Evolutionary conservation across 2,888 invertebrate species (phyloP).

Genomic region (Proisotoma minuta): DNA sequence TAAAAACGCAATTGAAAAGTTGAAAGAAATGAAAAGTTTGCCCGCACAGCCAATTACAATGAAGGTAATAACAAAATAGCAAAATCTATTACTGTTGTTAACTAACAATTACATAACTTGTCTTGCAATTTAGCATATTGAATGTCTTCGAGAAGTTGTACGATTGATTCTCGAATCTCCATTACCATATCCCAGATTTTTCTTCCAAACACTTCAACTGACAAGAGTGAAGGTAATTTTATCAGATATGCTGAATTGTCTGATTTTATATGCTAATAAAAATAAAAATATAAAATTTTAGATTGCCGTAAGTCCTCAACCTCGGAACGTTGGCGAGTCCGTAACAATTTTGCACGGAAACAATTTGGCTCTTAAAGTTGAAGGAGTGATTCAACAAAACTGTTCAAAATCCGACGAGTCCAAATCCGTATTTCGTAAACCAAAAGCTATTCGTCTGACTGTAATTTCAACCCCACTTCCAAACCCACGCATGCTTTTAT

Average conservation of each 20-base stretch:
- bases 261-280: too few species aligned
- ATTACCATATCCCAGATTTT: conserved; percentile 68
- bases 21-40: conserved; percentile 23
- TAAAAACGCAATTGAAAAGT: conserved; percentile 34
- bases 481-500: conserved; percentile 28
- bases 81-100: not conserved
- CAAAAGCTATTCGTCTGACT: conserved; percentile 45
- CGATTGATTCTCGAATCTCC: conserved; percentile 60
- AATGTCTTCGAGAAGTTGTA: conserved; percentile 51
- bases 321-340: conserved; percentile 72
- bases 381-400: conserved; percentile 76
- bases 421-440: conserved; percentile 34
- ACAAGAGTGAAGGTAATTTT: conserved; percentile 65
- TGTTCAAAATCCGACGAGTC: conserved; percentile 21
- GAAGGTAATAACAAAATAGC: conserved; percentile 50
- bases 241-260: not conserved
- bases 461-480: conserved; percentile 37
- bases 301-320: conserved; percentile 75
- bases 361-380: conserved; percentile 84
- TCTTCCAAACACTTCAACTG: conserved; percentile 78
- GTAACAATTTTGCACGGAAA: conserved; percentile 77
- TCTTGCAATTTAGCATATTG: conserved; percentile 48
- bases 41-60: conserved; percentile 52
- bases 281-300: too few species aligned
- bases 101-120: not conserved